Base-by-base conservation (phyloP, 2,888 invertebrate genomes). In the Andrena fulva region DNA sequence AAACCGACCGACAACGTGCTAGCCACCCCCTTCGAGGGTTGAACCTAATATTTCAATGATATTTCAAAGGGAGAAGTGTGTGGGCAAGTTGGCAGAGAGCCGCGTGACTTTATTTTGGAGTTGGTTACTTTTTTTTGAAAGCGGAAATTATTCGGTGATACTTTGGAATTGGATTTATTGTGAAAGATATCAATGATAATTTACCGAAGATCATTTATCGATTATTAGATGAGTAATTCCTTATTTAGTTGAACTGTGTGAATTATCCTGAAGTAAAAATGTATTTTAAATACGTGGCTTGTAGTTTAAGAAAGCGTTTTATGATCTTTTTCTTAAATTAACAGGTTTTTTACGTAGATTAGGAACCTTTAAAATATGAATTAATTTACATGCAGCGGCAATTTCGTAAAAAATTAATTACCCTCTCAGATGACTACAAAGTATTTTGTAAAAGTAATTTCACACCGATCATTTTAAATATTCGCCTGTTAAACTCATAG, bases 1-100 rank as follows among this genome's bases (percentile, higher is more conserved):
- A 67, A 64, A 52, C 42, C 10, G 48, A 50, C 48, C 56, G 27
- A 50, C 48, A 20, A 27, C 56, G 10, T 59, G 64, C 50, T 59
- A 56, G 20, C 50, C 77, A 60, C 48, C 56, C 48, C n/a, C 20
- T 35, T 66, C 20, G 16, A 12, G 60, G 27, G 66, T 66, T 66
- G 29, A 72, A 42, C 42, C 12, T 12, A 42, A 27, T 10, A 24
- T 33, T 63, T n/a, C 29, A 35, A 31, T 24, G 7, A 35, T 63
- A 35, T 63, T 63, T 63, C 31, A 63, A 35, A 35, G 3, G 7
- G 29, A 6, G 16, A 24, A 5, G n/a, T 20, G 35, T 2, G 35
- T 12, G n/a, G 16, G 10, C 33, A 4, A n/a, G n/a, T 8, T 35
- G 24, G 10, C 20, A 35, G 10, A 60, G 27, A 27, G 56, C 6